Conservation (phyloP, 2,113 vertebrate genomes). For the Cyanoliseus patagonus region DNA sequence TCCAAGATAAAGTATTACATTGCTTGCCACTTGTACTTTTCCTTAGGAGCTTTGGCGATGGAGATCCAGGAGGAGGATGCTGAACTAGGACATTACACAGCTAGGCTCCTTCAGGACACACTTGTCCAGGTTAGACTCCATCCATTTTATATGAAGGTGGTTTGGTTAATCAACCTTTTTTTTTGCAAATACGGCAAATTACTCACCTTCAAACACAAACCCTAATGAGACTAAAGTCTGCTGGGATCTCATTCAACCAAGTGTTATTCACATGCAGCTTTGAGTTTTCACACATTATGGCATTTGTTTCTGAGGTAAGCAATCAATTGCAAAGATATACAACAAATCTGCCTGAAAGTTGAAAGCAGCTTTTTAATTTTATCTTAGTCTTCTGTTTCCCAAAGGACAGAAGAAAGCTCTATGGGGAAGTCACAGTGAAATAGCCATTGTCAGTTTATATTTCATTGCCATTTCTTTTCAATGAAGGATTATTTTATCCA, state of each 20-base stretch:
- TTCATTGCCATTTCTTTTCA: neutral
- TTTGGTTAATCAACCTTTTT: neutral
- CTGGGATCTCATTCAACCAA: neutral
- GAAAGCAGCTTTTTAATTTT: neutral
- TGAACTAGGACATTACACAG: neutral
- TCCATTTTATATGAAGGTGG: neutral
- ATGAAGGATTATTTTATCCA: neutral
- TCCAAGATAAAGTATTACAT: neutral
- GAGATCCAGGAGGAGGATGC: neutral
- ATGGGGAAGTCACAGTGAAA: neutral
- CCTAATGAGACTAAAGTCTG: neutral
- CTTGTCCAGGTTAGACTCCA: neutral
- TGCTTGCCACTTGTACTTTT: neutral
- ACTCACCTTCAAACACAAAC: neutral
- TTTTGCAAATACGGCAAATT: neutral
- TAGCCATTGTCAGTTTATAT: neutral
- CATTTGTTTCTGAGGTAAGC: slow-evolving; percentile 5
- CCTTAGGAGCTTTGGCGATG: rapidly evolving
- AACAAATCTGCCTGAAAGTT: neutral
- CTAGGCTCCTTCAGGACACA: neutral
- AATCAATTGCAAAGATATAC: neutral
- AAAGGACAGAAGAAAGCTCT: neutral
- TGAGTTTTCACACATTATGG: neutral
- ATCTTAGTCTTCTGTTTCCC: neutral
- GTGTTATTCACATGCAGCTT: neutral